phyloP scores from a whole-genome alignment of 2,888 invertebrate species.

The Drosophila borealis region DNA sequence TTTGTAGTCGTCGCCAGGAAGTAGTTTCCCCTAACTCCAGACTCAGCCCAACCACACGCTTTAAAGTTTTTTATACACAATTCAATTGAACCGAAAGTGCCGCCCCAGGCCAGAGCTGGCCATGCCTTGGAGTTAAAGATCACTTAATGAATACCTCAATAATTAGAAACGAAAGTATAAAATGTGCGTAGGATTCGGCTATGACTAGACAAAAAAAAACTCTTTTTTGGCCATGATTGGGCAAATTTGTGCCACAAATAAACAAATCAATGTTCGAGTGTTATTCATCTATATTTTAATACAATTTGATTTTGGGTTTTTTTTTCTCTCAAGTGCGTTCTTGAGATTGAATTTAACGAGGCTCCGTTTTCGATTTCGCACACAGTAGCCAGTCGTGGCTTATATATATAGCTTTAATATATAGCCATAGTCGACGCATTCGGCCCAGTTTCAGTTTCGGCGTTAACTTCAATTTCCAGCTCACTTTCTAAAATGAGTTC shows the following conservation, averaged over 20 bases:
- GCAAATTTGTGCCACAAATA: constrained; percentile 70
- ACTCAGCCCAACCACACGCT: not conserved
- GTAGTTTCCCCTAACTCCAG: no score
- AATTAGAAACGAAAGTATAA: constrained; percentile 80
- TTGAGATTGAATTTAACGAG: constrained; percentile 62
- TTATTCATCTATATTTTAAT: constrained; percentile 36
- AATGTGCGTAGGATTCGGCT: constrained; percentile 53
- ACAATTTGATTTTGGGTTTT: constrained; percentile 10
- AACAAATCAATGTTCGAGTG: constrained; percentile 60
- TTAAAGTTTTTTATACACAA: not conserved
- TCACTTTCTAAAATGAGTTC: constrained; percentile 80
- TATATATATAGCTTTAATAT: constrained; percentile 14
- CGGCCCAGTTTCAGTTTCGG: constrained; percentile 26
- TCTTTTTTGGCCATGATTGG: constrained; percentile 68
- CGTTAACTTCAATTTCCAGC: constrained; percentile 26
- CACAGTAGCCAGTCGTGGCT: constrained; percentile 62
- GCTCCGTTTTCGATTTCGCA: constrained; percentile 60
- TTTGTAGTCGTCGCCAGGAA: no score
- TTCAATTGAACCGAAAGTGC: constrained; percentile 23
- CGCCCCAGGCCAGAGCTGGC: constrained; percentile 44
- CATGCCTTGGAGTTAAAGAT: constrained; percentile 58
- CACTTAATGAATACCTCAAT: constrained; percentile 72
- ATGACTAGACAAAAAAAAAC: constrained; percentile 63
- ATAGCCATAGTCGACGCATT: constrained; percentile 29
- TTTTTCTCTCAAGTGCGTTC: constrained; percentile 36